Conservation (phyloP, 1,140 invertebrate species). For the Protaetia brevitarsis region DNA sequence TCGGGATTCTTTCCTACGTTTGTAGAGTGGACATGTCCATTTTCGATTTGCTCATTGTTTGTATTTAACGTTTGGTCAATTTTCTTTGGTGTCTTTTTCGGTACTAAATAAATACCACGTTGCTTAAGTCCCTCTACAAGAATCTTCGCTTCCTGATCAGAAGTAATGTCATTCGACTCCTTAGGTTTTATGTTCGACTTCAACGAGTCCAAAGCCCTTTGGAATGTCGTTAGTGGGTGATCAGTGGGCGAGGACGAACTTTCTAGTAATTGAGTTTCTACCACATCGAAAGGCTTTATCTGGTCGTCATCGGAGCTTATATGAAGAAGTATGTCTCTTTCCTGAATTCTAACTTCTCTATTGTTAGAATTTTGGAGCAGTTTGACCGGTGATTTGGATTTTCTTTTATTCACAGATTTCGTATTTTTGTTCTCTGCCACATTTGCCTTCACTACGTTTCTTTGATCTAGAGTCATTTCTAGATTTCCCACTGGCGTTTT, state of each 20-base stretch:
- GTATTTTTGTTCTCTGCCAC: not conserved
- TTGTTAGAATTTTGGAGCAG: not conserved
- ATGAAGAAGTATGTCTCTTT: not conserved
- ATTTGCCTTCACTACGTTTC: not conserved
- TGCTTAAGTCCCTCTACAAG: conserved; percentile 28
- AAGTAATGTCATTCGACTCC: not conserved
- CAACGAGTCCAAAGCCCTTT: not conserved
- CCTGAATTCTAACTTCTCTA: not conserved
- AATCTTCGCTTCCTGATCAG: conserved; percentile 20
- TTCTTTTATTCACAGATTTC: not conserved
- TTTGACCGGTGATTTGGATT: not conserved
- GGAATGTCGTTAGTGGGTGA: not conserved
- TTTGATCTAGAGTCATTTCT: not conserved
- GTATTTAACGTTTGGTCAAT: not conserved
- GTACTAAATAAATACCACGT: conserved; percentile 34
- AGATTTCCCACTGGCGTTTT: not conserved
- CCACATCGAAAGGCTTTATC: conserved; percentile 25
- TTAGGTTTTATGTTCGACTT: conserved; percentile 4
- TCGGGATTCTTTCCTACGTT: too few species aligned
- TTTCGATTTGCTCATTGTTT: not conserved
- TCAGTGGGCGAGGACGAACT: conserved; percentile 1
- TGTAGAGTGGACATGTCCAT: not conserved
- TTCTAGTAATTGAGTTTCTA: conserved; percentile 25
- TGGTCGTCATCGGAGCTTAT: conserved; percentile 23
- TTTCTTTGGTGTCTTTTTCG: conserved; percentile 26